These are phyloP conservation scores for Branchellion lobata DNA, from an alignment of 2,888 invertebrate species.

Conservation along the genomic window DNA sequence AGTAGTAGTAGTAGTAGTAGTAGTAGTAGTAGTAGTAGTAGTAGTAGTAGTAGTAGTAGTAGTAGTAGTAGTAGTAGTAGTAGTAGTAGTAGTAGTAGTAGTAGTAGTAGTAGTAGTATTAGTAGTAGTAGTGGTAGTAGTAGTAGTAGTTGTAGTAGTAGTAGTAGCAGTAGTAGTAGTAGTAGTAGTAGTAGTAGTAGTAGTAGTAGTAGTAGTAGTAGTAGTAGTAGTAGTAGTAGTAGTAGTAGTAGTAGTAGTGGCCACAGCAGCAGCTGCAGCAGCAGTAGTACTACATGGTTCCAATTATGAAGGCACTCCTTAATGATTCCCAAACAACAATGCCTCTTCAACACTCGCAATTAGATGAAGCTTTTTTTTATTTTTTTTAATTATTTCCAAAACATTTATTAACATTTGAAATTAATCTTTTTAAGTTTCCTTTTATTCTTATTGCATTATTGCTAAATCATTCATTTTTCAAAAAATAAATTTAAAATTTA, in stretches of 20 bases:
- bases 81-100: slow-evolving; percentile 12
- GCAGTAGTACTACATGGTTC: too few relatives aligned
- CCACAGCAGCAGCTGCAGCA: background rate
- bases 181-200: slow-evolving; percentile 29
- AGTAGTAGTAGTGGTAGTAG: background rate
- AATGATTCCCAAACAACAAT: too few relatives aligned
- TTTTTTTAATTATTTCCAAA: too few relatives aligned
- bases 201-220: slow-evolving; percentile 29
- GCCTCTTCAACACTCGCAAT: too few relatives aligned
- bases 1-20: slow-evolving; percentile 35
- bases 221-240: slow-evolving; percentile 29
- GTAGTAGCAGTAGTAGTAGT: slow-evolving; percentile 1
- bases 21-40: slow-evolving; percentile 40
- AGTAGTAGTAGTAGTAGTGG: slow-evolving; percentile 20
- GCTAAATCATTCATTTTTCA: too few relatives aligned
- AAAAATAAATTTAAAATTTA: too few relatives aligned
- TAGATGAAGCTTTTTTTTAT: too few relatives aligned
- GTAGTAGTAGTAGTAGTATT: slow-evolving; percentile 5
- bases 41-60: slow-evolving; percentile 33
- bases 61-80: slow-evolving; percentile 19
- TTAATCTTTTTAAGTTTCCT: too few relatives aligned
- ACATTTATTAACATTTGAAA: too few relatives aligned
- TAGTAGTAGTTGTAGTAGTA: slow-evolving; percentile 19
- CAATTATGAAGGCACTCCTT: too few relatives aligned
- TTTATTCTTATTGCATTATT: too few relatives aligned